Conservation (phyloP, 1,140 invertebrate species). For the Manduca sexta region DNA sequence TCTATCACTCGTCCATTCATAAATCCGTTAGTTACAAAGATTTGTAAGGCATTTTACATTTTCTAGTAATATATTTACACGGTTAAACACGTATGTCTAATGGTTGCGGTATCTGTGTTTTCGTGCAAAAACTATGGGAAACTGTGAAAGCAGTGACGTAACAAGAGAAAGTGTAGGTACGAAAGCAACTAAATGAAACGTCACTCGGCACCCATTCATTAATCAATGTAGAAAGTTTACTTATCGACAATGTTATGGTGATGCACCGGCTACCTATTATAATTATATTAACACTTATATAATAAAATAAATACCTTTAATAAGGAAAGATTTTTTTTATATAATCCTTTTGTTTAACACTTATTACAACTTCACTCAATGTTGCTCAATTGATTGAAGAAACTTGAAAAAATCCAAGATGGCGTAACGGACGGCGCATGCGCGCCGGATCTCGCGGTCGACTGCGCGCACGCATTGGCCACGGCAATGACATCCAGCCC, state of each 20-base stretch:
- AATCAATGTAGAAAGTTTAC: slow-evolving; percentile 41
- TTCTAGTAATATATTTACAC: too few species aligned
- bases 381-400: background rate
- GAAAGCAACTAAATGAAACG: slow-evolving; percentile 24
- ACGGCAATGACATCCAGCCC: slow-evolving; percentile 39
- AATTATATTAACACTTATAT: slow-evolving; percentile 1
- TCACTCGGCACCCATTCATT: slow-evolving; percentile 34
- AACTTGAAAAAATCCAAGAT: slow-evolving; percentile 26
- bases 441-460: slow-evolving; percentile 39
- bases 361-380: background rate
- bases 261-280: background rate
- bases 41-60: too few species aligned
- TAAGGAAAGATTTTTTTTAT: too few species aligned
- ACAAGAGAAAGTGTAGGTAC: slow-evolving; percentile 43
- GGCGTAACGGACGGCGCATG: slow-evolving; percentile 23
- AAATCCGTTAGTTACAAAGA: too few species aligned
- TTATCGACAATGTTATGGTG: slow-evolving; percentile 7
- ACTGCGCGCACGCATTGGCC: slow-evolving; percentile 39
- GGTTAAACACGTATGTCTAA: background rate
- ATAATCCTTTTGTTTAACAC: background rate
- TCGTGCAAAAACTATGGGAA: slow-evolving; percentile 10
- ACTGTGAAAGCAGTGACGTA: slow-evolving; percentile 37
- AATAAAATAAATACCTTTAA: background rate
- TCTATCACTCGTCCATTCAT: too few species aligned
- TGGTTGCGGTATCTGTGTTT: background rate